Percentiles rank a stretch among this genome's conserved stretches.
Evolutionary conservation across 2,888 invertebrate genomes (phyloP).

Genomic region (Omphaloscelis lunosa): DNA sequence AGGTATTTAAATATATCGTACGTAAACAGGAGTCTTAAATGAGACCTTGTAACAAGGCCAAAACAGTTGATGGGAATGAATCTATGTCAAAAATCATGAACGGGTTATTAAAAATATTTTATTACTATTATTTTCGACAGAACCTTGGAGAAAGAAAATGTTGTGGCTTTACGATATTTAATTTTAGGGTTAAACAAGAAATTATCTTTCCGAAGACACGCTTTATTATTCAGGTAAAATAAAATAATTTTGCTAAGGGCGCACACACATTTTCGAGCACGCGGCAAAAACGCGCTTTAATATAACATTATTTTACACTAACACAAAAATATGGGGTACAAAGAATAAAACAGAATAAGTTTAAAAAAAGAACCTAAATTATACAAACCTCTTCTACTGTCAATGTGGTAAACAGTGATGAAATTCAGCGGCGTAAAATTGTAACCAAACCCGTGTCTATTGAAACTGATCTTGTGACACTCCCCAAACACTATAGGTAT

Average conservation of each 20-base stretch:
- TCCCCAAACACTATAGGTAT: slow-evolving; percentile 91
- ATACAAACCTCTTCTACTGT: slow-evolving; percentile 92
- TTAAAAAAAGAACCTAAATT: not conserved
- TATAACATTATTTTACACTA: not conserved
- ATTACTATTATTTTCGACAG: slow-evolving; percentile 15
- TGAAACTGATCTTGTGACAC: slow-evolving; percentile 86
- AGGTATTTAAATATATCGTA: slow-evolving; percentile 44
- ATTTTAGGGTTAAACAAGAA: not conserved
- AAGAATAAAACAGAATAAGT: not conserved
- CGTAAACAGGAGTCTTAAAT: slow-evolving; percentile 61
- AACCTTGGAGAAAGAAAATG: slow-evolving; percentile 25
- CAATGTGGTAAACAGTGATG: slow-evolving; percentile 91
- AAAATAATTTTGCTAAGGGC: not conserved
- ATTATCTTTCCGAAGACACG: not conserved
- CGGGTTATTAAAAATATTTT: slow-evolving; percentile 41
- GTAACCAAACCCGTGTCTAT: slow-evolving; percentile 88
- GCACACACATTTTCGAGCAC: not conserved
- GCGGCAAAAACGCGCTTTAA: not conserved
- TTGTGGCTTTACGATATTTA: not conserved
- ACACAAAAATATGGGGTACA: not conserved
- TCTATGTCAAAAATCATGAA: slow-evolving; percentile 45
- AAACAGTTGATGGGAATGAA: slow-evolving; percentile 53
- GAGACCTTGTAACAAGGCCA: slow-evolving; percentile 48
- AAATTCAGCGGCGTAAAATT: slow-evolving; percentile 91
- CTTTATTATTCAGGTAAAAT: not conserved